phyloP scores from a whole-genome alignment of 2,113 vertebrate genomes.

The Malaclemys terrapin region DNA sequence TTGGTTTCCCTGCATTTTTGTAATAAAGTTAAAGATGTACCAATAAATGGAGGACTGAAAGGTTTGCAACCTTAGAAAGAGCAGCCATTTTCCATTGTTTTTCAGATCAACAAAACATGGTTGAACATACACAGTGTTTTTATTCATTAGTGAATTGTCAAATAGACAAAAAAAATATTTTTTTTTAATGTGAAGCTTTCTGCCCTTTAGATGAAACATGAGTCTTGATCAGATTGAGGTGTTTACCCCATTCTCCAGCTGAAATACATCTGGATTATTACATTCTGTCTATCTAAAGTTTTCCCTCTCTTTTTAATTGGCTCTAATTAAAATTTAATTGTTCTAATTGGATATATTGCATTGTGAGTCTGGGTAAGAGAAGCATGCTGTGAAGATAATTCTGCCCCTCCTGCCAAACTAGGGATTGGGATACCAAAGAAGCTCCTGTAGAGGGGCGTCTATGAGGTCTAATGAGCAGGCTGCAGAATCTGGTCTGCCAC shows the following conservation, averaged over 20 bases:
- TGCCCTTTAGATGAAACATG: not conserved
- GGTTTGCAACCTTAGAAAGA: not conserved
- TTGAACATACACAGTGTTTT: accelerated
- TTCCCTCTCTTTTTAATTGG: not conserved
- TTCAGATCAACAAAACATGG: not conserved
- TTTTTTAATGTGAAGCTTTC: not conserved
- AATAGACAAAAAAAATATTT: accelerated
- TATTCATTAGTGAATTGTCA: not conserved
- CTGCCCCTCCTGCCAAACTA: not conserved
- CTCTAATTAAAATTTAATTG: no score
- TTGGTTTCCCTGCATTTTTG: not conserved
- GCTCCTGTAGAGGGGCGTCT: not conserved
- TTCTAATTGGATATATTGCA: not conserved
- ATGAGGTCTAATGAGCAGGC: not conserved
- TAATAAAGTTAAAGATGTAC: accelerated
- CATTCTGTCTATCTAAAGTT: not conserved
- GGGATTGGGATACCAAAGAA: not conserved
- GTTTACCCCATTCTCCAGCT: not conserved
- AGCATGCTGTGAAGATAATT: constrained; percentile 14
- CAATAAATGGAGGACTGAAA: not conserved
- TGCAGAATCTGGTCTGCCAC: not conserved
- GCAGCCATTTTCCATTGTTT: not conserved
- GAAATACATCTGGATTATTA: constrained; percentile 42
- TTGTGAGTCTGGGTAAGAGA: not conserved
- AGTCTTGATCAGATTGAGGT: not conserved